Base-by-base conservation (phyloP, 2,888 invertebrate species). In the Eupithecia subumbrata region DNA sequence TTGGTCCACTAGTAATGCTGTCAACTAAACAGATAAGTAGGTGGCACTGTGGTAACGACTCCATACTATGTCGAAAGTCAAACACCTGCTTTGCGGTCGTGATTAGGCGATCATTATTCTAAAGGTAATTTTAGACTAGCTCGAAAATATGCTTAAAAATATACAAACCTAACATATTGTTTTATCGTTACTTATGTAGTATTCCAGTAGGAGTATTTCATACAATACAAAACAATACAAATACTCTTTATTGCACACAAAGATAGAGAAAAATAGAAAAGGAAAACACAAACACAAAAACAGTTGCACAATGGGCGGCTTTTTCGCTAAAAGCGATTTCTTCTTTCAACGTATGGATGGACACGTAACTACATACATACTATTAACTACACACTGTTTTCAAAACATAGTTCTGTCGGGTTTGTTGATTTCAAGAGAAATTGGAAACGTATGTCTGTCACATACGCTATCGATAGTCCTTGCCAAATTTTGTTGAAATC, bases 41-140 rank as follows among this genome's bases (percentile, higher is more conserved):
- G 60, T 60, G 60, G 22, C 60, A 60, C 60, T 60, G 25, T 60
- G 1, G 79, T 71, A 81, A 81, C 84, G 80, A 82, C 83, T 81
- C 25, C 60, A 60, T 80, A 83, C 83, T 84, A 81, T 86, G 86
- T 84, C 82, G 86, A 86, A 86, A 85, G 83, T 81, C 79, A 82
- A 79, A 79, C 83, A 82, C 82, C 80, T 75, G 81, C 77, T 73
- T 75, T 79, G 79, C 75, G 80, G 79, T 76, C 40, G 80, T 81
- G 80, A 85, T 86, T 84, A 83, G 81, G 80, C 78, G 80, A 83
- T 84, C 81, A 84, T 81, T 82, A 77, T 71, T 76, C 40, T 85
- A 79, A 80, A 76, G 86, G 68, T 66, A 69, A 18, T 76, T 73
- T 73, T 77, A 84, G 78, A 84, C 67, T 43, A 66, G 45, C 40